A percentile compares a stretch with the other conserved stretches of the same genome.
phyloP scores from a whole-genome alignment of 1,140 invertebrate species.

The Rhagoletis zephyria region DNA sequence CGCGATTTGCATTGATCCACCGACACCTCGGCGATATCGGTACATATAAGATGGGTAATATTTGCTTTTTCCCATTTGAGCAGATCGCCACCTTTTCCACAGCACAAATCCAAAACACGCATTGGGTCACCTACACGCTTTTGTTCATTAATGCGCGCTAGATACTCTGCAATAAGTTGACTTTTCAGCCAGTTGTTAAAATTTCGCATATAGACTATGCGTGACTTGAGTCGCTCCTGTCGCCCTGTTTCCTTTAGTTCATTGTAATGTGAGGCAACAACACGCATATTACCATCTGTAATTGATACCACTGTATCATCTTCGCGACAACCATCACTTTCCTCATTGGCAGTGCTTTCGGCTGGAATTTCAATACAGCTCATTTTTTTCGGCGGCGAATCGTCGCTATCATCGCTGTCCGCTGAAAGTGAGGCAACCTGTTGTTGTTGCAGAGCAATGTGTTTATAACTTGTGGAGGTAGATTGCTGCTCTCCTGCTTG shows the following conservation, averaged over 20 bases:
- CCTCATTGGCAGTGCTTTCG: neutral
- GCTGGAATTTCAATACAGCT: neutral
- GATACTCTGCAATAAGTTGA: constrained; percentile 88
- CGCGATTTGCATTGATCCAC: constrained; percentile 87
- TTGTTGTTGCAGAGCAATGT: neutral
- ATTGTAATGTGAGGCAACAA: constrained; percentile 91
- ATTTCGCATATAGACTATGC: constrained; percentile 94
- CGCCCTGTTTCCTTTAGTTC: constrained; percentile 86
- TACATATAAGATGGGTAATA: constrained; percentile 91
- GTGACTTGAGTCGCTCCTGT: constrained; percentile 84
- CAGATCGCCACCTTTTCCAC: constrained; percentile 97
- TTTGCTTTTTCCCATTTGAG: constrained; percentile 92
- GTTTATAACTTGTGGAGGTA: neutral
- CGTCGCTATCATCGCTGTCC: constrained; percentile 23
- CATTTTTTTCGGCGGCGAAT: neutral
- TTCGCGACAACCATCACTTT: constrained; percentile 6
- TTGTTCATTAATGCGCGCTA: constrained; percentile 78
- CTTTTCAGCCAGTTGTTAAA: constrained; percentile 99
- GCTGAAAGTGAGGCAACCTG: constrained; percentile 30
- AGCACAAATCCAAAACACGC: constrained; percentile 83
- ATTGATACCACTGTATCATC: constrained; percentile 20
- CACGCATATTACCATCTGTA: constrained; percentile 74
- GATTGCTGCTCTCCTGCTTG: neutral
- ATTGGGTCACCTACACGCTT: constrained; percentile 77
- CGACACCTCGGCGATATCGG: constrained; percentile 94